These are phyloP conservation scores for Pangasius mekongensis DNA, from an alignment of 2,797 vertebrate genomes.

Conservation along the genomic window DNA sequence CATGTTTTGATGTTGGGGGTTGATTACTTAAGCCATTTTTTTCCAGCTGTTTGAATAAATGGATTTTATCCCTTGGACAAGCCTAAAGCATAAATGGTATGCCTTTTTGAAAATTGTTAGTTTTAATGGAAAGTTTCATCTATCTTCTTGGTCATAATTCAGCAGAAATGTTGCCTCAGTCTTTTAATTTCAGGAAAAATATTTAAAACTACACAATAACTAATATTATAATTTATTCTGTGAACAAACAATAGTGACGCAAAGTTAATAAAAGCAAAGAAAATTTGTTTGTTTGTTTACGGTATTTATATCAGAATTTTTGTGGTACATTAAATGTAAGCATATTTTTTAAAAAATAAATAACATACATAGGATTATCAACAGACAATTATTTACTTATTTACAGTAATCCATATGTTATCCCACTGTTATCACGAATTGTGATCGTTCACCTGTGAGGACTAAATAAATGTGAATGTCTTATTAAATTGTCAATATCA, in stretches of 20 bases:
- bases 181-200: not conserved
- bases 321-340: too few species aligned
- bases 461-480: not conserved
- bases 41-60: conserved; percentile 39
- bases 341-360: too few species aligned
- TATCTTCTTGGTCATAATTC: not conserved
- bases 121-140: not conserved
- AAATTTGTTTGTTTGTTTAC: not conserved
- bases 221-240: not conserved
- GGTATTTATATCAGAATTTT: not conserved
- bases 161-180: not conserved
- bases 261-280: not conserved
- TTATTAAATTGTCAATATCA: too few species aligned
- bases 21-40: conserved; percentile 27
- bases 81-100: not conserved
- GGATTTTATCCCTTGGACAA: conserved; percentile 24
- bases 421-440: not conserved
- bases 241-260: not conserved
- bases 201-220: not conserved
- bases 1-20: conserved; percentile 37
- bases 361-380: too few species aligned
- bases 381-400: too few species aligned
- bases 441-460: not conserved
- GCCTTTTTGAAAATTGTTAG: not conserved
- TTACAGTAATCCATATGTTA: not conserved